phyloP scores from a whole-genome alignment of 2,797 vertebrate genomes.

The Gymnothorax javanicus region DNA sequence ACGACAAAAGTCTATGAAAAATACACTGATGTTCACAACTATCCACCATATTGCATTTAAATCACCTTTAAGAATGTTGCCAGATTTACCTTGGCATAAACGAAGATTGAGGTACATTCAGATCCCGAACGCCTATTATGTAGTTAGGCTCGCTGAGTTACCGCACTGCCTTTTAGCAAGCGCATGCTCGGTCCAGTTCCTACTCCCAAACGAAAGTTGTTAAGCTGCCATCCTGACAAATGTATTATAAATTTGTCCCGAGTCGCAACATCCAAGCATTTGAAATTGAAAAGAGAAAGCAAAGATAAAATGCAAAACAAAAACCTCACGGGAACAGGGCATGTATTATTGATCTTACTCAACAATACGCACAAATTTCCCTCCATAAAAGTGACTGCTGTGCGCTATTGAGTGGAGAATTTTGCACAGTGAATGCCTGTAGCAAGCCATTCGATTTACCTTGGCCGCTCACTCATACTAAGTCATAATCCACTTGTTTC shows the following conservation, averaged over 20 bases:
- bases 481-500: conserved; percentile 7
- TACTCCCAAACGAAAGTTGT: conserved; percentile 3
- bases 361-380: conserved; percentile 36
- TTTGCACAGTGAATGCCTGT: background rate
- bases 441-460: background rate
- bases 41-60: background rate
- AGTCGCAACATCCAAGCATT: conserved; percentile 40
- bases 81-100: conserved; percentile 15
- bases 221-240: background rate
- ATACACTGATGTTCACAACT: background rate
- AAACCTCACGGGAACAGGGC: background rate
- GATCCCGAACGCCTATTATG: background rate
- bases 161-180: conserved; percentile 12
- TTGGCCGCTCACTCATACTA: background rate
- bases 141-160: conserved; percentile 19
- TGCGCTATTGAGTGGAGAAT: conserved; percentile 42
- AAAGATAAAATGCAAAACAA: conserved; percentile 6
- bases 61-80: background rate
- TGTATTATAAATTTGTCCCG: conserved; percentile 23
- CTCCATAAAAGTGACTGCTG: conserved; percentile 28
- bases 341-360: conserved; percentile 48
- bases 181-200: background rate
- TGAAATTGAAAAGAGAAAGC: conserved; percentile 42
- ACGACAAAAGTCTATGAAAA: background rate
- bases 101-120: background rate